These are phyloP conservation scores for Hemiscyllium ocellatum DNA, from an alignment of 2,113 vertebrate species.

Conservation along the genomic window DNA sequence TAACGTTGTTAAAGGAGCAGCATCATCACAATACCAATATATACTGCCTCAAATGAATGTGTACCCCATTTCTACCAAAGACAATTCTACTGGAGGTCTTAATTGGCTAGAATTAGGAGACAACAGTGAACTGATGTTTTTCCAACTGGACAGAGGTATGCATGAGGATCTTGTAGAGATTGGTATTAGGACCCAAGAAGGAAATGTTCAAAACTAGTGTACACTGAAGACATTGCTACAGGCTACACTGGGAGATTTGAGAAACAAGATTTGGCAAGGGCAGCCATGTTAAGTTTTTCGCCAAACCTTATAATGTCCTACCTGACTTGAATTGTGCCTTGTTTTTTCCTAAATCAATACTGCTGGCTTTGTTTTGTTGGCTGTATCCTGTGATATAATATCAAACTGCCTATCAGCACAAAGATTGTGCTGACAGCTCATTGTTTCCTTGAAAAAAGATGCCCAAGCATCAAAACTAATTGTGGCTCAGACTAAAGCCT, in stretches of 20 bases:
- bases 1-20: too few relatives aligned
- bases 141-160: not conserved
- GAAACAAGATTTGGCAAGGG: not conserved
- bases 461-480: not conserved
- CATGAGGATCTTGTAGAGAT: not conserved
- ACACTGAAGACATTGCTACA: not conserved
- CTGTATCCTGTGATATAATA: not conserved
- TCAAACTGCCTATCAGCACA: not conserved
- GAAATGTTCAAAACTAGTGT: not conserved
- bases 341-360: not conserved
- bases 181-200: not conserved
- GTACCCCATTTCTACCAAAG: too few relatives aligned
- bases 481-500: not conserved
- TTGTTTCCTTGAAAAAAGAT: not conserved
- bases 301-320: not conserved
- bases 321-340: not conserved
- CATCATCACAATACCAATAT: too few relatives aligned
- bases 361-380: not conserved
- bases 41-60: too few relatives aligned
- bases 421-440: not conserved
- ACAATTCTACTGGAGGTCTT: too few relatives aligned
- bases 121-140: not conserved
- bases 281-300: not conserved
- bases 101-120: not conserved
- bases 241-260: not conserved